Conservation (phyloP, 2,888 invertebrate genomes). For the Brachynemurus nebulosus region DNA sequence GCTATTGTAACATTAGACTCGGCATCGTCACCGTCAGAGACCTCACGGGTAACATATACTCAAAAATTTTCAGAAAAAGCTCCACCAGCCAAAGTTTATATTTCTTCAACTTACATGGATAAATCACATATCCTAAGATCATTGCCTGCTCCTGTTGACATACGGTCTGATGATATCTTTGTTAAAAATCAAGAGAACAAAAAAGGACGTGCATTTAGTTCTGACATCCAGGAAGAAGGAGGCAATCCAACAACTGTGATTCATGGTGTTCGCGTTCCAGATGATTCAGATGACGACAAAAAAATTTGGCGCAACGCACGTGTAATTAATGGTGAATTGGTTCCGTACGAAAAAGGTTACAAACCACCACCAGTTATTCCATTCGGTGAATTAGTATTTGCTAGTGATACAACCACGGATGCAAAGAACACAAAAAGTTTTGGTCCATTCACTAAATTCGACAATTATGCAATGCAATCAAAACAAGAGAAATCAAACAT, state of each 20-base stretch:
- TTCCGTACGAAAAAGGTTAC: constrained; percentile 58
- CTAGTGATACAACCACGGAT: constrained; percentile 18
- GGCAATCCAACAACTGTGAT: constrained; percentile 56
- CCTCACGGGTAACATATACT: not conserved
- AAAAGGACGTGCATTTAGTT: constrained; percentile 47
- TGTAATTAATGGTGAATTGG: constrained; percentile 69
- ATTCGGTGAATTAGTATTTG: constrained; percentile 40
- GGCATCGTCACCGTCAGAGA: constrained; percentile 23
- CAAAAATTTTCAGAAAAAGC: constrained; percentile 6
- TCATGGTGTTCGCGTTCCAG: constrained; percentile 69
- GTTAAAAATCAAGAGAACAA: constrained; percentile 40
- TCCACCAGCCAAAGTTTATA: constrained; percentile 26
- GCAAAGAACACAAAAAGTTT: constrained; percentile 27
- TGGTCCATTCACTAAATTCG: constrained; percentile 47
- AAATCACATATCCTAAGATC: constrained; percentile 30
- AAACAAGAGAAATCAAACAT: constrained; percentile 25
- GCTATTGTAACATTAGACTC: constrained; percentile 27
- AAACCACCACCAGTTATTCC: constrained; percentile 47
- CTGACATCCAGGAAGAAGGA: too few species aligned
- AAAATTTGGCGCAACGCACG: constrained; percentile 80
- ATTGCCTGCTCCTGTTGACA: constrained; percentile 53
- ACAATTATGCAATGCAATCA: constrained; percentile 38
- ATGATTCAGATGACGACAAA: constrained; percentile 62
- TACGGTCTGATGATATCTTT: constrained; percentile 50
- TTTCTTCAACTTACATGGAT: constrained; percentile 27